phyloP scores from a whole-genome alignment of 2,888 invertebrate species.

The Ditula angustiorana region DNA sequence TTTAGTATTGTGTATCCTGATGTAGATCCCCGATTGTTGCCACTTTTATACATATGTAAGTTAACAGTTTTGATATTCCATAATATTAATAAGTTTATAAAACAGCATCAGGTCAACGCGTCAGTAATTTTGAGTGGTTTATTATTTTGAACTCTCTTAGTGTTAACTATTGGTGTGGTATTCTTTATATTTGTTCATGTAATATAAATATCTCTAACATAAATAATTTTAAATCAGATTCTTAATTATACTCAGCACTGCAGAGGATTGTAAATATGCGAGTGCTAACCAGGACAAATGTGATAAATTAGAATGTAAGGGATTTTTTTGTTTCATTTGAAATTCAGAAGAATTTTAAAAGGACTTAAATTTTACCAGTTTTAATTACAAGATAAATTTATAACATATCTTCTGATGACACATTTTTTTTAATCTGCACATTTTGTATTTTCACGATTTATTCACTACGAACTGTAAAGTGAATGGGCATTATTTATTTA shows the following conservation, averaged over 20 bases:
- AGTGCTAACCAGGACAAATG: constrained; percentile 81
- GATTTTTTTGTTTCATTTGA: constrained; percentile 52
- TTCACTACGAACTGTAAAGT: constrained; percentile 62
- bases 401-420: constrained; percentile 49
- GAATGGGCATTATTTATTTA: constrained; percentile 70
- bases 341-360: constrained; percentile 43
- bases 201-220: constrained; percentile 62
- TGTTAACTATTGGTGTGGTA: constrained; percentile 82
- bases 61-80: constrained; percentile 42
- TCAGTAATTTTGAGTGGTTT: constrained; percentile 72
- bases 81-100: constrained; percentile 43
- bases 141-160: constrained; percentile 80
- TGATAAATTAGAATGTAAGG: constrained; percentile 82
- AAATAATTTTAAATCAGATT: constrained; percentile 72
- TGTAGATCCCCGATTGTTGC: constrained; percentile 32
- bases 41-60: constrained; percentile 41
- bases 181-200: constrained; percentile 80
- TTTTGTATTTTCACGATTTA: constrained; percentile 51
- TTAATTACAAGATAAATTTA: constrained; percentile 50
- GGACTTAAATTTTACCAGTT: constrained; percentile 49
- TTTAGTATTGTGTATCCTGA: constrained; percentile 2
- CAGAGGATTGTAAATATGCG: constrained; percentile 72
- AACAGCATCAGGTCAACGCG: constrained; percentile 43
- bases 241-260: constrained; percentile 75
- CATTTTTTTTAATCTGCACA: constrained; percentile 49